Evolutionary conservation across 2,113 vertebrate species (phyloP).

Genomic region (Vulpes ferrilata): DNA sequence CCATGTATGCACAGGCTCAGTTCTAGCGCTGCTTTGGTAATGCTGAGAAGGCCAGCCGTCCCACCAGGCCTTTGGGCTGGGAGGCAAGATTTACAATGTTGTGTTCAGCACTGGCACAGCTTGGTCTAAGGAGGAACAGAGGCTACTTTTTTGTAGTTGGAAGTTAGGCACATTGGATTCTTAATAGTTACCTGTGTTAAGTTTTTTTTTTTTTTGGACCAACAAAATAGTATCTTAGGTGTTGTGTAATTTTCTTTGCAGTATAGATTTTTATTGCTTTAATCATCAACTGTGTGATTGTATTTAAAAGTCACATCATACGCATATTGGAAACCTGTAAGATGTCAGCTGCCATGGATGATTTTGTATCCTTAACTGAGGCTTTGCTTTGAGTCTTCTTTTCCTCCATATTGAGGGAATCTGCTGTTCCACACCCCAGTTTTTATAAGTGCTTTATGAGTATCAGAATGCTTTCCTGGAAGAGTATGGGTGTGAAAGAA

Average conservation of each 20-base stretch:
- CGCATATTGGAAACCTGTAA: neutral
- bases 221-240: neutral
- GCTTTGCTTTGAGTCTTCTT: neutral
- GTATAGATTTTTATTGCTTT: neutral
- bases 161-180: neutral
- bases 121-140: neutral
- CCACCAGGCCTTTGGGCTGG: neutral
- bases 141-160: neutral
- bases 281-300: neutral
- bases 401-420: neutral
- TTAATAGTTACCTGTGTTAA: neutral
- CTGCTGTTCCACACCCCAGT: neutral
- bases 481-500: neutral
- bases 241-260: neutral
- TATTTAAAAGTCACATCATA: neutral
- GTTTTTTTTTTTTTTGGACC: neutral
- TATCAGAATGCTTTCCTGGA: neutral
- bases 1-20: rapidly evolving
- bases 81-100: neutral
- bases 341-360: neutral
- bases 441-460: neutral
- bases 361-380: neutral
- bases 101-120: neutral
- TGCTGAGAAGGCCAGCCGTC: neutral
- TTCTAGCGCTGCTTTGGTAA: neutral